Base-by-base conservation (phyloP, 2,888 invertebrate species). In the Dioctria rufipes region DNA sequence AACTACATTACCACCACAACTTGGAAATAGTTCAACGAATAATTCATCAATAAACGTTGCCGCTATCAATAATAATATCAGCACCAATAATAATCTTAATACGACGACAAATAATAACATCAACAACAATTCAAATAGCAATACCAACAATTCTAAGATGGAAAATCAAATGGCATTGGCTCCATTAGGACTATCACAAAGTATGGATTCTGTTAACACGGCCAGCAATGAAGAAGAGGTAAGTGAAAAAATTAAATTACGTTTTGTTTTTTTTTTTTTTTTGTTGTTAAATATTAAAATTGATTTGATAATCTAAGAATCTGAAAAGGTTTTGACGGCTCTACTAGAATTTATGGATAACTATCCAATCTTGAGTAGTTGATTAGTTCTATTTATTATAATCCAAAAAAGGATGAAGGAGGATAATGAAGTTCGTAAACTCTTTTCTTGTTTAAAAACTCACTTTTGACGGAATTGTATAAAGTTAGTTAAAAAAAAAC, bases 181-280 rank as follows among this genome's bases (percentile, higher is more conserved):
- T 85, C 92, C 93, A 88, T 92, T 94, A 88, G 94, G 96, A 87
- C 92, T 96, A 88, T 97, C 97, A 89, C 97, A 98, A 91, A 97
- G 97, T 92, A 97, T 98, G 97, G 98, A 98, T 92, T 97, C 97
- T 87, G 98, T 98, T 89, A 97, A 97, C 91, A 97, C 97, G 86
- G 94, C 94, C 88, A 95, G 96, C 89, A 95, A 96, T 89, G 98
- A 98, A 92, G 98, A 98, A 93, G 98, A 98, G 97, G 98, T 98
- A 87, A 92, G 94, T 54, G 11, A n/a, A 3, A 4, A 46, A 25
- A 25, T 25, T 25, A 25, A 25, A 25, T 25, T 2, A 25, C 0
- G 25, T 25, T 25, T 25, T 2, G 0, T 25, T 25, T 25, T 25
- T 25, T 25, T 25, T 25, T 2, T 25, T 25, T 25, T 25, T 25